A percentile compares a stretch with the other conserved stretches of the same genome.
Conservation (phyloP, 1,140 invertebrate species). For the Cherax destructor region DNA sequence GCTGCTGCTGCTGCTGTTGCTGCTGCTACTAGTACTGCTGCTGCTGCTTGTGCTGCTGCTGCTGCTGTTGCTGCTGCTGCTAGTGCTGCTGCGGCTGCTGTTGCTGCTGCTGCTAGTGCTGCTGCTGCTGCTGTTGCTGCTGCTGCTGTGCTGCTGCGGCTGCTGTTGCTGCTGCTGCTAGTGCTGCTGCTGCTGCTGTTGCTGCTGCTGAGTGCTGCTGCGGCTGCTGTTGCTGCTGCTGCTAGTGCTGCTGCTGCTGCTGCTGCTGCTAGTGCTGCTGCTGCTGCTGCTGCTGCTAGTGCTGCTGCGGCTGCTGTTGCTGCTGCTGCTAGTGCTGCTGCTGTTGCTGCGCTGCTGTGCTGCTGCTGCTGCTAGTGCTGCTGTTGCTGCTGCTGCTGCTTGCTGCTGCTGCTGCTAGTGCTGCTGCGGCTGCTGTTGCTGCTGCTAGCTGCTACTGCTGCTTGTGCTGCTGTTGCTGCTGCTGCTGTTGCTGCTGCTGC, state of each 20-base stretch:
- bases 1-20: neutral
- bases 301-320: neutral
- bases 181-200: too few species aligned
- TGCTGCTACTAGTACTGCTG: neutral
- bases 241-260: too few species aligned
- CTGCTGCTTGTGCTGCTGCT: too few species aligned
- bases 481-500: neutral
- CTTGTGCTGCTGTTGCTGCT: neutral
- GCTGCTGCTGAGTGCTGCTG: too few species aligned
- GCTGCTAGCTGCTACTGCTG: neutral
- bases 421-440: neutral
- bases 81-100: neutral
- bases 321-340: neutral
- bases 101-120: neutral
- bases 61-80: too few species aligned
- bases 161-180: neutral
- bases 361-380: neutral
- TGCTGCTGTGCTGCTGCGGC: neutral
- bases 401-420: too few species aligned
- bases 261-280: too few species aligned
- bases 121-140: neutral
- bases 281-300: too few species aligned
- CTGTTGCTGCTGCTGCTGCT: neutral
- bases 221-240: too few species aligned
- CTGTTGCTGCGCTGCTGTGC: neutral